These are phyloP conservation scores for Philotrypesis tridentata DNA, from an alignment of 1,140 invertebrate genomes.

Conservation along the genomic window DNA sequence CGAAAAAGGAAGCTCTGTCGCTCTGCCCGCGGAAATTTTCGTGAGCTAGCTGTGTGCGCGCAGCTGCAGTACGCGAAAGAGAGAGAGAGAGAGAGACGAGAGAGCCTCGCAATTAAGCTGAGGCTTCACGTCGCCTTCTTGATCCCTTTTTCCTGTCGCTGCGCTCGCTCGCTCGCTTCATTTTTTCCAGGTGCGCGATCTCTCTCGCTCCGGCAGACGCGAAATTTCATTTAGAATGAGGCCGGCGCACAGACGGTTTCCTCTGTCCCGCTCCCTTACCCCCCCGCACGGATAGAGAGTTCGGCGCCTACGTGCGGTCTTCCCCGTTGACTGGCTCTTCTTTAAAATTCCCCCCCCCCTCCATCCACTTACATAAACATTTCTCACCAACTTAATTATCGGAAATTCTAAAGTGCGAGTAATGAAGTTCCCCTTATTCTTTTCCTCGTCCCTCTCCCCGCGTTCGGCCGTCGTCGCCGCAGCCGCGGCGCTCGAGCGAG, in stretches of 20 bases:
- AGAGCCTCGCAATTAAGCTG: constrained; percentile 59
- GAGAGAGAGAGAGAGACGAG: constrained; percentile 24
- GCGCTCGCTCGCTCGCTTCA: not conserved
- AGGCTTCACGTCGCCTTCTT: constrained; percentile 45
- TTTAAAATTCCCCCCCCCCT: constrained; percentile 29
- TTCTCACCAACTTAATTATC: constrained; percentile 49
- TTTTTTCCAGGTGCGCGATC: not conserved
- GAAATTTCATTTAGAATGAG: constrained; percentile 39
- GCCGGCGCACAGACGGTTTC: not conserved
- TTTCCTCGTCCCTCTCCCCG: not conserved
- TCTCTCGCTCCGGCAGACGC: not conserved
- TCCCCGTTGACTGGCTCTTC: constrained; percentile 28
- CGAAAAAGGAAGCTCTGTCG: constrained; percentile 5
- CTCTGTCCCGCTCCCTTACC: no score
- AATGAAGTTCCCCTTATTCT: constrained; percentile 22
- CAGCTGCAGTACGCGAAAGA: not conserved
- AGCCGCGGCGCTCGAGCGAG: no score
- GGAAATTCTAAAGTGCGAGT: constrained; percentile 47
- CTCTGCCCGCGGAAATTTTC: constrained; percentile 17
- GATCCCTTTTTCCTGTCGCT: not conserved
- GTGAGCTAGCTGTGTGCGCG: not conserved
- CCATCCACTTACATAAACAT: constrained; percentile 44
- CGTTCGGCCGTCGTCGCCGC: no score
- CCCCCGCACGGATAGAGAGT: not conserved
- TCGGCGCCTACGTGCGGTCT: constrained; percentile 11